Percentiles rank a stretch among this genome's conserved stretches.
Evolutionary conservation across 2,888 invertebrate species (phyloP).

Genomic region (Drosophila austrosaltans): DNA sequence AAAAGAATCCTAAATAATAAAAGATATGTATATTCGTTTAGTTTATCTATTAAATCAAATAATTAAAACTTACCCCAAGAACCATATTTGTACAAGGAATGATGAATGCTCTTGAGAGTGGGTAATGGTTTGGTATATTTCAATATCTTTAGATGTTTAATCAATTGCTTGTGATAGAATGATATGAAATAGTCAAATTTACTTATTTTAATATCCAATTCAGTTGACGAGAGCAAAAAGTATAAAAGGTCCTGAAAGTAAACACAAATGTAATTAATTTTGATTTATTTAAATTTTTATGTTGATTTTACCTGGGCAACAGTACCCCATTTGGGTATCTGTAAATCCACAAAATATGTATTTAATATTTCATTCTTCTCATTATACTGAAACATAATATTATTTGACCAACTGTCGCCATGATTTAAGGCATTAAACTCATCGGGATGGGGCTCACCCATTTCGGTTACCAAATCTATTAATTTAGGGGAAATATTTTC

Average conservation of each 20-base stretch:
- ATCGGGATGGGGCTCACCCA: slow-evolving; percentile 42
- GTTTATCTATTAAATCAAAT: not conserved
- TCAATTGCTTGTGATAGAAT: slow-evolving; percentile 36
- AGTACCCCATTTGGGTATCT: slow-evolving; percentile 36
- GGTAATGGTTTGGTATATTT: slow-evolving; percentile 33
- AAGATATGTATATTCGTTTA: not conserved
- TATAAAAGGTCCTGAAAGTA: slow-evolving; percentile 31
- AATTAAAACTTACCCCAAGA: slow-evolving; percentile 26
- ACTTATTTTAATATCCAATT: slow-evolving; percentile 21
- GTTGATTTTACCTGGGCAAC: slow-evolving; percentile 25
- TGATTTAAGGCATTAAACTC: slow-evolving; percentile 75
- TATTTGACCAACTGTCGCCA: slow-evolving; percentile 77
- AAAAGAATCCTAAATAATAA: slow-evolving; percentile 21
- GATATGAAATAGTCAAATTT: slow-evolving; percentile 44
- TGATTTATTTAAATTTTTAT: not conserved
- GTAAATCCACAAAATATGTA: slow-evolving; percentile 39
- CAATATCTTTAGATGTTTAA: slow-evolving; percentile 28
- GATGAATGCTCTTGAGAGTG: slow-evolving; percentile 29
- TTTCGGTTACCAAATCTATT: slow-evolving; percentile 20
- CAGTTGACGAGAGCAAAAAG: slow-evolving; percentile 36
- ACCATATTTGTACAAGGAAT: slow-evolving; percentile 36
- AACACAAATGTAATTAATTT: not conserved
- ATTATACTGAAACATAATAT: slow-evolving; percentile 76
- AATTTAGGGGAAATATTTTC: slow-evolving; percentile 17
- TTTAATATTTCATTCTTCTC: slow-evolving; percentile 32